Percentiles rank a stretch among this genome's conserved stretches.
phyloP scores from a whole-genome alignment of 2,888 invertebrate genomes.

The Scrobipalpa atriplicella region DNA sequence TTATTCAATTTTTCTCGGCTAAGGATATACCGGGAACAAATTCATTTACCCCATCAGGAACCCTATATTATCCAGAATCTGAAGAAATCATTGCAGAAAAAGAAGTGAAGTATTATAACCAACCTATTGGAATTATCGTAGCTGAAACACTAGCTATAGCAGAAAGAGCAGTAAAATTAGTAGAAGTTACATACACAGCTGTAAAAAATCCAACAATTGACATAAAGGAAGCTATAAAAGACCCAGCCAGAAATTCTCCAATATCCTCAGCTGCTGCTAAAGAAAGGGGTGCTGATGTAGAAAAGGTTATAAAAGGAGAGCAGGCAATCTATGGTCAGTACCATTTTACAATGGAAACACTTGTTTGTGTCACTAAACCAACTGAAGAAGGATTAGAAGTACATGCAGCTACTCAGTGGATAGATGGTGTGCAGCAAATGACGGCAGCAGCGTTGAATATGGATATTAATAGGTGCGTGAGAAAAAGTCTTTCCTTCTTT shows the following conservation, averaged over 20 bases:
- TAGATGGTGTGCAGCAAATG: slow-evolving; percentile 80
- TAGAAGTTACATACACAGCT: slow-evolving; percentile 77
- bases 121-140: slow-evolving; percentile 73
- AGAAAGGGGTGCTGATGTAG: slow-evolving; percentile 59
- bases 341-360: slow-evolving; percentile 88
- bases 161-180: slow-evolving; percentile 78
- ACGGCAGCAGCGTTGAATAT: slow-evolving; percentile 80
- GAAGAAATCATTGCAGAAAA: slow-evolving; percentile 71
- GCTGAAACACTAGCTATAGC: slow-evolving; percentile 81
- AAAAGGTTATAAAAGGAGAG: slow-evolving; percentile 72
- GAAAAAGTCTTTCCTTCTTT: not conserved
- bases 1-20: slow-evolving; percentile 83
- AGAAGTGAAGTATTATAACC: slow-evolving; percentile 53
- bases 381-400: slow-evolving; percentile 87
- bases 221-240: slow-evolving; percentile 46
- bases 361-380: slow-evolving; percentile 84
- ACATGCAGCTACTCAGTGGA: slow-evolving; percentile 83
- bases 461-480: slow-evolving; percentile 80
- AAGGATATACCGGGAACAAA: slow-evolving; percentile 87
- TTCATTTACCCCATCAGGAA: slow-evolving; percentile 65
- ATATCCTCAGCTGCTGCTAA: slow-evolving; percentile 42
- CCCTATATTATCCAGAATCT: slow-evolving; percentile 38
- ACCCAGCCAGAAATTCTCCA: slow-evolving; percentile 39
- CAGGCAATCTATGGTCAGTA: slow-evolving; percentile 84
- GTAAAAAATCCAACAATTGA: slow-evolving; percentile 55